A percentile compares a stretch with the other conserved stretches of the same genome.
phyloP scores from a whole-genome alignment of 2,113 vertebrate species.

The Suricata suricatta region DNA sequence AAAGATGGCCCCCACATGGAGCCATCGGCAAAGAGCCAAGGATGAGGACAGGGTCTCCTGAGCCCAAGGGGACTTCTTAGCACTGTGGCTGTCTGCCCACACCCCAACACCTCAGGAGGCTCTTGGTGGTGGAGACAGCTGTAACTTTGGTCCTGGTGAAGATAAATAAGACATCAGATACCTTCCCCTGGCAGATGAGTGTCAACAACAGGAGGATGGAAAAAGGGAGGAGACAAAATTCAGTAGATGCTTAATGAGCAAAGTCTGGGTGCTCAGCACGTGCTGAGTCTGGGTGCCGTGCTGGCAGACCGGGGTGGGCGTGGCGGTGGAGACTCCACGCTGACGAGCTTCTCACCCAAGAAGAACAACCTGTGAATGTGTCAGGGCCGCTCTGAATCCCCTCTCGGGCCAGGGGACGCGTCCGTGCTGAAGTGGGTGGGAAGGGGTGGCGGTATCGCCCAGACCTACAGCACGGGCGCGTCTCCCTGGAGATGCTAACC shows the following conservation, averaged over 20 bases:
- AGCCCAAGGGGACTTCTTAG: not conserved
- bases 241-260: rapidly evolving
- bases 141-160: not conserved
- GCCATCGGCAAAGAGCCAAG: not conserved
- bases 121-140: not conserved
- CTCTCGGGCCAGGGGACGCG: not conserved
- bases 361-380: rapidly evolving
- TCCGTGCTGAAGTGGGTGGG: not conserved
- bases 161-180: not conserved
- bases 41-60: not conserved
- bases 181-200: not conserved
- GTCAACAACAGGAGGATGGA: rapidly evolving
- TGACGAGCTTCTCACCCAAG: not conserved
- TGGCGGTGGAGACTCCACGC: not conserved
- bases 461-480: rapidly evolving
- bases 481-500: not conserved
- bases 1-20: rapidly evolving
- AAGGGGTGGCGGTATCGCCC: too few relatives aligned
- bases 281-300: rapidly evolving
- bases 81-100: not conserved
- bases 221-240: not conserved
- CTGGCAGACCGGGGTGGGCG: too few relatives aligned
- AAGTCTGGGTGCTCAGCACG: rapidly evolving
- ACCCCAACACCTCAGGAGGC: rapidly evolving
- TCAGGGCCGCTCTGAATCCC: not conserved